Evolutionary conservation across 2,113 vertebrate species (phyloP), one percentile per base, ranked within the genome.

Genomic region (Carassius carassius): DNA sequence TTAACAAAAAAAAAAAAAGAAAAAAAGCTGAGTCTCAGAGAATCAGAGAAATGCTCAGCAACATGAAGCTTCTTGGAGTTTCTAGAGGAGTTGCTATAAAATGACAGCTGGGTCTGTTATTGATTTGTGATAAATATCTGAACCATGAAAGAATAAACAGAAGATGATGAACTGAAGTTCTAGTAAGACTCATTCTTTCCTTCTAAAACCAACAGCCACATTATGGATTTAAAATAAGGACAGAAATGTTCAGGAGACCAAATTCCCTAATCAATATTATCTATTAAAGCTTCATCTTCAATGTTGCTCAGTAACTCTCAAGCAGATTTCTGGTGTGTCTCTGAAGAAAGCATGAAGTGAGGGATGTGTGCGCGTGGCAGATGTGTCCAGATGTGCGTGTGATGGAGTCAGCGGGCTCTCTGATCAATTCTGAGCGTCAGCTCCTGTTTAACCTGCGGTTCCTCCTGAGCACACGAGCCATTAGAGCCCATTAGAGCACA

Each of bases 361-460:
- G 70, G 73, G 51, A 49, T 19, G 77, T 60, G 56, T 41, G 19
- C 8, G 35, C 6, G 37, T 21, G 81, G 41, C 78, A 85, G 65
- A 83, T 70, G 74, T 72, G 58, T 84, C 83, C 86, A 89, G 90
- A 89, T 90, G 88, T 89, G 84, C 72, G 67, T 86, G 78, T 89
- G 89, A 90, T 84, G 83, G 86, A 88, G 85, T 79, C 86, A 85
- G 84, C 60, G 81, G 23, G 62, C 25, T 65, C 51, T 76, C 73
- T 81, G 85, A 90, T 86, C 51, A 87, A 81, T 88, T 86, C 83
- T 82, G 70, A 78, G 83, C 49, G 81, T 78, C 86, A 83, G 85
- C 51, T 17, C 87, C 87, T 77, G 81, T 85, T 86, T 87, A 87
- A 90, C 87, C 86, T 87, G 82, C 89, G 88, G 86, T 89, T 87